Evolutionary conservation across 2,797 vertebrate genomes (phyloP).

Genomic region (Rhynchotus rufescens): DNA sequence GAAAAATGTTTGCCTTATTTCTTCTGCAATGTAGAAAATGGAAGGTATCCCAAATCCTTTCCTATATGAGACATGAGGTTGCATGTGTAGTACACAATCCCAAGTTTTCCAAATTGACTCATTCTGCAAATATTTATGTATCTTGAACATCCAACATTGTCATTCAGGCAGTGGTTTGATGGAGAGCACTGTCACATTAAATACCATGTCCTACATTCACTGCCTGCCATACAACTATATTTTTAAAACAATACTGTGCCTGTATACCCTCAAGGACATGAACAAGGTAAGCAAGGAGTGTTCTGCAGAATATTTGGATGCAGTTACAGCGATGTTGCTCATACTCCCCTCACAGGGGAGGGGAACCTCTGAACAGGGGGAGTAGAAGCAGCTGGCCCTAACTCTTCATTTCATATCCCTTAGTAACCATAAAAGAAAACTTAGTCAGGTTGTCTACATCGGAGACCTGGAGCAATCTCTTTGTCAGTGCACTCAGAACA

Average conservation of each 20-base stretch:
- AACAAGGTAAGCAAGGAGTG: not conserved
- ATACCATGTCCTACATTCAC: not conserved
- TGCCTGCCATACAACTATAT: accelerated
- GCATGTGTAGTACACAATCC: not conserved
- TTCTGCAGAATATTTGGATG: not conserved
- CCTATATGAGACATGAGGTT: not conserved
- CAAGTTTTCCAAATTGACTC: not conserved
- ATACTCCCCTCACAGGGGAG: not conserved
- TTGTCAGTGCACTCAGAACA: not conserved
- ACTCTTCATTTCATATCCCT: not conserved
- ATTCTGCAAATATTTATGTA: not conserved
- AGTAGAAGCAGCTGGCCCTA: not conserved
- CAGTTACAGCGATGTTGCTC: not conserved
- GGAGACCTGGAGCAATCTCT: not conserved
- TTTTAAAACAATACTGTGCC: not conserved
- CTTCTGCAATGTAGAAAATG: not conserved
- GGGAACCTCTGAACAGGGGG: not conserved
- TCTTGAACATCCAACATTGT: not conserved
- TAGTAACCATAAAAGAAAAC: not conserved
- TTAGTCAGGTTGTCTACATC: not conserved
- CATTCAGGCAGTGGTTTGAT: not conserved
- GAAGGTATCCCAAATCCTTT: not conserved
- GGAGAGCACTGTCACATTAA: not conserved
- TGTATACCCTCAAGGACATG: not conserved
- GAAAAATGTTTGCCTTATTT: not conserved